phyloP scores from a whole-genome alignment of 2,113 vertebrate species.

The Aldabrachelys gigantea region DNA sequence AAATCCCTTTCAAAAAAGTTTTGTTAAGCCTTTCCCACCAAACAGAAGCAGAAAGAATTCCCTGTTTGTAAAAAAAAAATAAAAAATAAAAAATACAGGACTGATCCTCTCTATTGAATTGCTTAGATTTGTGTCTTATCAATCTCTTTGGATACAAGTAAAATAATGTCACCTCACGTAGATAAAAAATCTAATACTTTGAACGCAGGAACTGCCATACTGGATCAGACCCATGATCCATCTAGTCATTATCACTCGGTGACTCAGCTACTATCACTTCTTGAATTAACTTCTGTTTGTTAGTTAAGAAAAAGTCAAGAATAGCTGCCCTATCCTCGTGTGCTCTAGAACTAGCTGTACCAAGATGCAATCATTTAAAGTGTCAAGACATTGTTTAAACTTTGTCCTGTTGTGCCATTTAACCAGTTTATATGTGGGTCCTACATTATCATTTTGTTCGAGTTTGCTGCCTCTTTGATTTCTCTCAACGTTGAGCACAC shows the following conservation, averaged over 20 bases:
- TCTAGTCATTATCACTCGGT: accelerated
- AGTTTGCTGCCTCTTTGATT: not conserved
- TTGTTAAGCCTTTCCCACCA: not conserved
- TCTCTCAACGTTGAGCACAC: not conserved
- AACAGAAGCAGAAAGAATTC: not conserved
- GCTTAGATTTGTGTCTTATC: not conserved
- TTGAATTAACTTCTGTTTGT: not conserved
- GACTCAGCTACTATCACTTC: not conserved
- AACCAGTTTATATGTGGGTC: not conserved
- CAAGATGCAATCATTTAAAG: accelerated
- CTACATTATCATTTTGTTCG: not conserved
- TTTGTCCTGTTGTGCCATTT: not conserved
- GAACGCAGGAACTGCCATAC: not conserved
- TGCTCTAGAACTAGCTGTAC: not conserved
- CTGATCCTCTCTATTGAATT: not conserved
- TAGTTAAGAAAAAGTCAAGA: accelerated
- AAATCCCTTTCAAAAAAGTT: not conserved
- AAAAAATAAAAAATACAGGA: not conserved
- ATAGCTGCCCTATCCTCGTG: not conserved
- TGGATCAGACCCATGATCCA: not conserved
- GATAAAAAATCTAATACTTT: not conserved
- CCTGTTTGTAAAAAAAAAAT: not conserved
- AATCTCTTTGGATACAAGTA: not conserved
- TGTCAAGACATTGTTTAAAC: not conserved
- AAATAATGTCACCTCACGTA: not conserved